These are phyloP conservation scores for Artibeus jamaicensis DNA, from an alignment of 2,797 vertebrate species.

Conservation along the genomic window DNA sequence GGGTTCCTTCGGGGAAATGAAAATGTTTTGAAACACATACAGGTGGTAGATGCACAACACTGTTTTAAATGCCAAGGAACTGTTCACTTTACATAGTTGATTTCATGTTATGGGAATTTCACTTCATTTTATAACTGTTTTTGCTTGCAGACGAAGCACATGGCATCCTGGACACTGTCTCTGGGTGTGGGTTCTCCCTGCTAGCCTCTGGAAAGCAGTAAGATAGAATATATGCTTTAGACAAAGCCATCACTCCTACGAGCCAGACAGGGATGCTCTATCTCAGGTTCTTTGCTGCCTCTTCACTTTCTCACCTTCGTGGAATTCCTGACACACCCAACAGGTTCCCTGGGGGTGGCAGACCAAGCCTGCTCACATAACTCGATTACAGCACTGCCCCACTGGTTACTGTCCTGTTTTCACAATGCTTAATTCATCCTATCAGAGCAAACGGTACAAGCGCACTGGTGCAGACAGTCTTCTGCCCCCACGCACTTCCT, in stretches of 20 bases:
- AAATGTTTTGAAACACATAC: not conserved
- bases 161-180: not conserved
- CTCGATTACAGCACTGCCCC: rapidly evolving
- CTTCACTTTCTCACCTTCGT: not conserved
- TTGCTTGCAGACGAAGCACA: not conserved
- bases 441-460: not conserved
- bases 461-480: rapidly evolving
- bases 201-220: not conserved
- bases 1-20: not conserved
- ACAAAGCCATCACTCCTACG: not conserved
- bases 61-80: not conserved
- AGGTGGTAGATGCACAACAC: rapidly evolving
- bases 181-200: not conserved
- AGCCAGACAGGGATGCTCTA: not conserved
- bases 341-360: not conserved
- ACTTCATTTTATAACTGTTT: not conserved
- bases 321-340: not conserved
- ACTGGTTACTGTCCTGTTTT: not conserved
- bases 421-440: not conserved
- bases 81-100: not conserved
- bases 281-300: not conserved
- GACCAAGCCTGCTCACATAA: rapidly evolving
- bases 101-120: not conserved
- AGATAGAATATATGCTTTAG: not conserved
- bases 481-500: no score